Conservation (phyloP, 53 echinoderm and acorn worm species). For the Patiria pectinifera region DNA sequence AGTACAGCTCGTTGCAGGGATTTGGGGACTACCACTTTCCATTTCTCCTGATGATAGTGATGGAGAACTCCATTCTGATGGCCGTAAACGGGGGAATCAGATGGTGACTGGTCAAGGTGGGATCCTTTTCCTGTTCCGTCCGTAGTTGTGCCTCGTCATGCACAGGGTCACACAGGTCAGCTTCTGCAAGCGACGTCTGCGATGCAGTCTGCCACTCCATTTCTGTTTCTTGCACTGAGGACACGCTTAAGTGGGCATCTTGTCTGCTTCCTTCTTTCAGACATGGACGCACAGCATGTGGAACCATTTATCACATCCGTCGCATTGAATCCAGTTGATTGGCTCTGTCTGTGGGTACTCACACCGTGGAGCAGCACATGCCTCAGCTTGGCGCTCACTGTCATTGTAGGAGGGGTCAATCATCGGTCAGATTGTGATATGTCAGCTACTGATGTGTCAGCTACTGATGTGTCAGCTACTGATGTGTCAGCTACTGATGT, state of each 20-base stretch:
- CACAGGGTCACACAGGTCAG: not conserved
- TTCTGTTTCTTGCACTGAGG: constrained; percentile 7
- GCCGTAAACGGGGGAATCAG: not conserved
- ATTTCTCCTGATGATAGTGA: not conserved
- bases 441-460: not conserved
- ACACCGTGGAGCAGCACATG: not conserved
- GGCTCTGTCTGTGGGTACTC: not conserved
- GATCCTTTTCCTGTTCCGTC: not conserved
- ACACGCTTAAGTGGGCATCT: not conserved
- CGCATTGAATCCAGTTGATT: constrained; percentile 44
- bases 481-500: too few species aligned
- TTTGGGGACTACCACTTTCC: constrained; percentile 14
- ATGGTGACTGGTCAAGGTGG: not conserved
- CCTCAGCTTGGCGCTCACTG: not conserved
- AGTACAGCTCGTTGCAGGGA: constrained; percentile 30
- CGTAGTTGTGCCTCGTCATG: not conserved
- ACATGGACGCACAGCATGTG: not conserved
- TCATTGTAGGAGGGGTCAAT: not conserved
- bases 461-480: too few species aligned
- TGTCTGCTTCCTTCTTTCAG: not conserved
- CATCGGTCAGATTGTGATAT: not conserved
- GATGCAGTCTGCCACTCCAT: constrained; percentile 4
- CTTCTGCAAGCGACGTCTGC: not conserved
- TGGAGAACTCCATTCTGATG: not conserved
- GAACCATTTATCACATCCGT: not conserved